These are phyloP conservation scores for Lasioglossum baleicum DNA, from an alignment of 1,140 invertebrate species.

Conservation along the genomic window DNA sequence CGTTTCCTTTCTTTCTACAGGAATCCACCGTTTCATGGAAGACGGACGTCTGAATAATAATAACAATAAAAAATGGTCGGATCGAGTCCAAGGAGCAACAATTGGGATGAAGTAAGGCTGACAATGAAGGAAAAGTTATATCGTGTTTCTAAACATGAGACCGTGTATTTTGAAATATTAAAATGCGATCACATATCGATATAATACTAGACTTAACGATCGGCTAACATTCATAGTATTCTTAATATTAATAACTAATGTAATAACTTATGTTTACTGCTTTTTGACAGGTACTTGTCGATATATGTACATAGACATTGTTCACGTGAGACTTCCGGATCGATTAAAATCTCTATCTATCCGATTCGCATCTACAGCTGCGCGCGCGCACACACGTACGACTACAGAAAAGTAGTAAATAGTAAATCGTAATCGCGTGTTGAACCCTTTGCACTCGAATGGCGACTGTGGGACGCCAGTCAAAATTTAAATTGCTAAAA, in stretches of 20 bases:
- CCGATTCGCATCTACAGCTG: background rate
- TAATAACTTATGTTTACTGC: constrained; percentile 58
- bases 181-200: constrained; percentile 53
- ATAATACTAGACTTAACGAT: constrained; percentile 48
- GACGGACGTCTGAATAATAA: too few relatives aligned
- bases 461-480: too few relatives aligned
- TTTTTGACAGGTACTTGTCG: too few relatives aligned
- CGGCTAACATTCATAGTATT: constrained; percentile 30
- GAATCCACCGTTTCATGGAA: too few relatives aligned
- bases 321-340: constrained; percentile 48
- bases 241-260: constrained; percentile 43
- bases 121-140: background rate
- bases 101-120: background rate
- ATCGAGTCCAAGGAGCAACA: background rate
- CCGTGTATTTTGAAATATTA: constrained; percentile 48
- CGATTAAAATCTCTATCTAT: constrained; percentile 23
- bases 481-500: too few relatives aligned
- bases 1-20: background rate
- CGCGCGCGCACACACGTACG: too few relatives aligned
- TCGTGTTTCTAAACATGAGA: constrained; percentile 42
- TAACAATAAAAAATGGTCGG: too few relatives aligned
- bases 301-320: constrained; percentile 18
- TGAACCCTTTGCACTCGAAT: too few relatives aligned
- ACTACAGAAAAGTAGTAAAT: constrained; percentile 2
- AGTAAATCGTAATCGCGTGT: constrained; percentile 8